phyloP scores from a whole-genome alignment of 1,140 invertebrate species.

The Elysia chlorotica region DNA sequence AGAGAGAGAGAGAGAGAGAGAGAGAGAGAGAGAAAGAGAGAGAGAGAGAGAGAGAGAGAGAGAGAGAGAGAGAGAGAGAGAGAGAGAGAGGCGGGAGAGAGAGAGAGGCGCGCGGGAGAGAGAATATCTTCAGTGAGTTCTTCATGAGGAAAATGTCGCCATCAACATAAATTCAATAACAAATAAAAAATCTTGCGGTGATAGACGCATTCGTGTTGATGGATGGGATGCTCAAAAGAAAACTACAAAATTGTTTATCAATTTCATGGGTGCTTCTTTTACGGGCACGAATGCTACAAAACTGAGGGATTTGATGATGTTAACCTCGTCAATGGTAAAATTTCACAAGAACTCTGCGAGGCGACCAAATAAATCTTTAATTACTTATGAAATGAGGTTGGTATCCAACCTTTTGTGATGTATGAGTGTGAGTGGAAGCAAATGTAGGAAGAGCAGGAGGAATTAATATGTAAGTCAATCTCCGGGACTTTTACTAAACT shows the following conservation, averaged over 20 bases:
- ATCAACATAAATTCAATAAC: background rate
- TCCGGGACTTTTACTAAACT: too few relatives aligned
- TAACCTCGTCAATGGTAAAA: background rate
- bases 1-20: too few relatives aligned
- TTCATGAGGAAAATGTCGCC: background rate
- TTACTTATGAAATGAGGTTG: background rate
- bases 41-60: too few relatives aligned
- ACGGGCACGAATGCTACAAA: background rate
- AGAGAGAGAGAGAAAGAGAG: too few relatives aligned
- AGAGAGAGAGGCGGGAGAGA: too few relatives aligned
- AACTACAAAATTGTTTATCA: too few relatives aligned
- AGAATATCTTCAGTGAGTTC: constrained; percentile 1
- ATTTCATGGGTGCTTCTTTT: constrained; percentile 10
- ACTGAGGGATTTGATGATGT: background rate
- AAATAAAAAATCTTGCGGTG: background rate
- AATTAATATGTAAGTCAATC: background rate
- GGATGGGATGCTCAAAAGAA: background rate
- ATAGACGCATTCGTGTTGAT: background rate
- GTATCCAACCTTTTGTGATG: background rate
- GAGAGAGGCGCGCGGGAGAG: too few relatives aligned
- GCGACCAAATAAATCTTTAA: background rate
- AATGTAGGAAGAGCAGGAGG: background rate
- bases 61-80: too few relatives aligned
- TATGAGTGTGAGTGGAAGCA: constrained; percentile 5
- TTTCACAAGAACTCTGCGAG: background rate